Evolutionary conservation across 2,888 invertebrate species (phyloP).

Genomic region (Rotaria macrura): DNA sequence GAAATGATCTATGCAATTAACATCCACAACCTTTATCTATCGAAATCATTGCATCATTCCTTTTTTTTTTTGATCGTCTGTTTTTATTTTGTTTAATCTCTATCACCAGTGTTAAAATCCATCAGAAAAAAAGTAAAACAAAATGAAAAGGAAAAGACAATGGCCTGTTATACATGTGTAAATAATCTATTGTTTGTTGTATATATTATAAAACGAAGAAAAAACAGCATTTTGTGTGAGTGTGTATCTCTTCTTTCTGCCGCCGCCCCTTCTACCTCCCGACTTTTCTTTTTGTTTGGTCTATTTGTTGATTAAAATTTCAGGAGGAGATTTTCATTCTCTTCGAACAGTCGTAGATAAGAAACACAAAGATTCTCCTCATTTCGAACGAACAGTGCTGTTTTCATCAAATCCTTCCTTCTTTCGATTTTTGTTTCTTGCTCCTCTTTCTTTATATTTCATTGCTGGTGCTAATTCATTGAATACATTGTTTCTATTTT

Average conservation of each 20-base stretch:
- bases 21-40: neutral
- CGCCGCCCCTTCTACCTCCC: too few species aligned
- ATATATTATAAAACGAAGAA: neutral
- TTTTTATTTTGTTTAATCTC: neutral
- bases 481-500: slow-evolving; percentile 8
- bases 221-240: neutral
- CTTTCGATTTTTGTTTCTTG: too few species aligned
- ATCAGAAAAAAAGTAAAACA: neutral
- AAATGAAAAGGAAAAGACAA: neutral
- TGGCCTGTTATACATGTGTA: neutral
- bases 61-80: neutral
- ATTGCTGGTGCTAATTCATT: neutral
- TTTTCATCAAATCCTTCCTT: neutral
- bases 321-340: neutral
- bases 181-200: neutral
- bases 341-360: neutral
- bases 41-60: neutral
- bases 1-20: neutral
- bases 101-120: neutral
- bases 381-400: neutral
- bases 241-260: neutral
- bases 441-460: neutral
- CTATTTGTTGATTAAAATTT: neutral
- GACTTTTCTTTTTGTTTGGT: neutral
- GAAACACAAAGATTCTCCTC: neutral